These are phyloP conservation scores for Dermatemys mawii DNA, from an alignment of 2,113 vertebrate genomes.

Conservation along the genomic window DNA sequence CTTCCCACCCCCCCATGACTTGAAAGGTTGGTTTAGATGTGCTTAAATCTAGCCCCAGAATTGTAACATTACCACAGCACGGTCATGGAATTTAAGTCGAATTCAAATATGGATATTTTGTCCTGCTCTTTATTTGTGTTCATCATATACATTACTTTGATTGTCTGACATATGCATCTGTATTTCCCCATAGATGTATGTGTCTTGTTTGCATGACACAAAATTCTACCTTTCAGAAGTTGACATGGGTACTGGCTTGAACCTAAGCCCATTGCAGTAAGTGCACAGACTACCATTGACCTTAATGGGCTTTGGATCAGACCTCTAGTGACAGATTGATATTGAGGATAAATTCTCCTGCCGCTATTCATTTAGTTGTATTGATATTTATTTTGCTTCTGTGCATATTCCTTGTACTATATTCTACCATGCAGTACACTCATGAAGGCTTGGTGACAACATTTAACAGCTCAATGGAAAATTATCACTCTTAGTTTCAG, in stretches of 20 bases:
- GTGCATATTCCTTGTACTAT: not conserved
- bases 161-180: not conserved
- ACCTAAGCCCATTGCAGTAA: slow-evolving; percentile 36
- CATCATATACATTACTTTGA: not conserved
- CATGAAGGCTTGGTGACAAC: not conserved
- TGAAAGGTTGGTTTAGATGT: not conserved
- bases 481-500: not conserved
- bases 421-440: not conserved
- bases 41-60: slow-evolving; percentile 32
- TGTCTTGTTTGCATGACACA: not conserved
- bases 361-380: not conserved
- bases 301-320: not conserved
- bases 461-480: not conserved
- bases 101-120: not conserved
- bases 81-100: not conserved
- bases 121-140: not conserved
- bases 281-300: slow-evolving; percentile 19
- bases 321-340: not conserved
- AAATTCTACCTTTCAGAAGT: slow-evolving; percentile 39
- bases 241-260: not conserved
- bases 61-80: not conserved
- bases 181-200: not conserved
- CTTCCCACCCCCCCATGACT: not conserved
- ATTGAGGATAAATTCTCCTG: not conserved
- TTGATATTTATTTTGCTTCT: not conserved